Evolutionary conservation across 2,888 invertebrate genomes (phyloP).

Genomic region (Andricus quercusramuli): DNA sequence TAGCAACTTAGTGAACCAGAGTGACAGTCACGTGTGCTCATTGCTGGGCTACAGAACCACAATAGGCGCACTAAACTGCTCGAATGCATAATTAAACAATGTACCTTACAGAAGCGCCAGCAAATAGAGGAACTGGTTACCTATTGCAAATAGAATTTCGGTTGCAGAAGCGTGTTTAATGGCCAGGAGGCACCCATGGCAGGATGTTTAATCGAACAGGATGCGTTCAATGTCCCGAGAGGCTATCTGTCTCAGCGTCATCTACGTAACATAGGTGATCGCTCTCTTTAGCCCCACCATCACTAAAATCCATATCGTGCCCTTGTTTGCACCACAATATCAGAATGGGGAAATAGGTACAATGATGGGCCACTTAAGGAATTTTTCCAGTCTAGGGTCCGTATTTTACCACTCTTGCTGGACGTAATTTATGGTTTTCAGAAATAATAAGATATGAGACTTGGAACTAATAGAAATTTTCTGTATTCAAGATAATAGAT

Average conservation of each 20-base stretch:
- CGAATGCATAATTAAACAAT: conserved; percentile 54
- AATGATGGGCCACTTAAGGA: too few relatives aligned
- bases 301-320: background rate
- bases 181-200: conserved; percentile 55
- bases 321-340: background rate
- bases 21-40: conserved; percentile 20
- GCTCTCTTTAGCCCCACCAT: background rate
- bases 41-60: conserved; percentile 24
- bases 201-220: conserved; percentile 73
- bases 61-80: conserved; percentile 46
- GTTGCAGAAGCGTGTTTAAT: conserved; percentile 55
- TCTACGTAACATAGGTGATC: conserved; percentile 53
- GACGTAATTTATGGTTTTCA: too few relatives aligned
- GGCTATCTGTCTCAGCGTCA: conserved; percentile 71
- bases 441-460: too few relatives aligned
- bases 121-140: conserved; percentile 52
- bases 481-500: too few relatives aligned
- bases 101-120: conserved; percentile 48
- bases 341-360: background rate
- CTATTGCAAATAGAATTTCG: conserved; percentile 65
- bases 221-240: conserved; percentile 74
- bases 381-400: too few relatives aligned
- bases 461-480: too few relatives aligned
- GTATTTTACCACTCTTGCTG: too few relatives aligned
- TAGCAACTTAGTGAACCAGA: conserved; percentile 21